These are phyloP conservation scores for Rana temporaria DNA, from an alignment of 2,113 vertebrate species.

Conservation along the genomic window DNA sequence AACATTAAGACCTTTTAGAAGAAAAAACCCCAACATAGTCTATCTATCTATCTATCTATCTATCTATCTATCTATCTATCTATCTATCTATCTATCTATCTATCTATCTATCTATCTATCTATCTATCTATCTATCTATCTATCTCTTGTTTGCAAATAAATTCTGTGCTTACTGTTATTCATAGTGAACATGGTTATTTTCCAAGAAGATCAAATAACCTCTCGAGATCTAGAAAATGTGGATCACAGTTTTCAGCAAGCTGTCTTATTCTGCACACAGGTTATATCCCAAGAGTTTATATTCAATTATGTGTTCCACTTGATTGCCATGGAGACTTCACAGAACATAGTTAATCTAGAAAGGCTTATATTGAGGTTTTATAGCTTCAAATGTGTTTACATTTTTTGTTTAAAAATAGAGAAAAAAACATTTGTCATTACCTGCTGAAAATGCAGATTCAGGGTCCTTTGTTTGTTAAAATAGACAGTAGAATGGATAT, in stretches of 20 bases:
- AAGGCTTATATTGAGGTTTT: conserved; percentile 25
- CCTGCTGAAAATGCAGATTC: background rate
- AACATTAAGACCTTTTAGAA: no score
- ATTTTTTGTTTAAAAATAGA: conserved; percentile 21
- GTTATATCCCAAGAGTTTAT: conserved; percentile 39
- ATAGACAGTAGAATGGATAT: no score
- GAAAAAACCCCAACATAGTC: no score
- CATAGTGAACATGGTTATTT: conserved; percentile 39
- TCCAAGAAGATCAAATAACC: conserved; percentile 26
- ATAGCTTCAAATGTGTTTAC: conserved; percentile 32
- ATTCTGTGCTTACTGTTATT: conserved; percentile 32
- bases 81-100: no score
- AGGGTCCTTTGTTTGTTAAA: background rate
- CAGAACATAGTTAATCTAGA: conserved; percentile 40
- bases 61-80: no score
- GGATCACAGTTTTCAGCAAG: conserved; percentile 47
- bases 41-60: no score
- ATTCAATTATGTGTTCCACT: conserved; percentile 55
- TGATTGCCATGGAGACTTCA: conserved; percentile 47
- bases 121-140: no score
- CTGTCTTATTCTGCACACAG: conserved; percentile 40
- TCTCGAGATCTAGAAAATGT: conserved; percentile 28
- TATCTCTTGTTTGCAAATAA: conserved; percentile 17
- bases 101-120: no score
- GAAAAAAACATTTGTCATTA: background rate